phyloP scores from a whole-genome alignment of 2,113 vertebrate species.

The Alces alces region DNA sequence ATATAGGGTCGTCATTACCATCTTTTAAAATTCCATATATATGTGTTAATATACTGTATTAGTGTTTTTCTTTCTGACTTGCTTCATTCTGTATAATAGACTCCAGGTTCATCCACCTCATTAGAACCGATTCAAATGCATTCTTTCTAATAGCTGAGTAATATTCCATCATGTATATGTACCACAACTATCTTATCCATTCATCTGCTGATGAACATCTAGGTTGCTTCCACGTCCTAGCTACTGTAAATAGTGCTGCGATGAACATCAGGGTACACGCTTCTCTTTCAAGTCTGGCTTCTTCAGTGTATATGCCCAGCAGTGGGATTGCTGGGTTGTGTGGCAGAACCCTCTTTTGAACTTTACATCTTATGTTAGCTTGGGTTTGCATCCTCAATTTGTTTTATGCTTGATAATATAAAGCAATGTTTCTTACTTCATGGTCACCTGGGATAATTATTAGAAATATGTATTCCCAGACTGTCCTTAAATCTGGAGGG shows the following conservation, averaged over 20 bases:
- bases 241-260: neutral
- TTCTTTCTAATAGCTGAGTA: neutral
- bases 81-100: neutral
- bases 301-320: neutral
- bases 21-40: neutral
- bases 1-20: neutral
- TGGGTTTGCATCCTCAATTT: neutral
- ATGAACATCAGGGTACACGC: neutral
- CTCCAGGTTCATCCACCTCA: neutral
- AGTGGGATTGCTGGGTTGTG: neutral
- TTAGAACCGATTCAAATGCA: neutral
- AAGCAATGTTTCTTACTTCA: neutral
- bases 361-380: neutral
- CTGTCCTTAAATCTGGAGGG: neutral
- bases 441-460: neutral
- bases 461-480: neutral
- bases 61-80: neutral
- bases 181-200: neutral
- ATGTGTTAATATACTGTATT: neutral
- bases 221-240: neutral
- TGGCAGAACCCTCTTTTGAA: neutral
- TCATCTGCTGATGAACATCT: neutral
- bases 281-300: neutral
- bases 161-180: neutral
- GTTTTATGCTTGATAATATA: neutral